Evolutionary conservation across 2,113 vertebrate genomes (phyloP).

Genomic region (Conger conger): DNA sequence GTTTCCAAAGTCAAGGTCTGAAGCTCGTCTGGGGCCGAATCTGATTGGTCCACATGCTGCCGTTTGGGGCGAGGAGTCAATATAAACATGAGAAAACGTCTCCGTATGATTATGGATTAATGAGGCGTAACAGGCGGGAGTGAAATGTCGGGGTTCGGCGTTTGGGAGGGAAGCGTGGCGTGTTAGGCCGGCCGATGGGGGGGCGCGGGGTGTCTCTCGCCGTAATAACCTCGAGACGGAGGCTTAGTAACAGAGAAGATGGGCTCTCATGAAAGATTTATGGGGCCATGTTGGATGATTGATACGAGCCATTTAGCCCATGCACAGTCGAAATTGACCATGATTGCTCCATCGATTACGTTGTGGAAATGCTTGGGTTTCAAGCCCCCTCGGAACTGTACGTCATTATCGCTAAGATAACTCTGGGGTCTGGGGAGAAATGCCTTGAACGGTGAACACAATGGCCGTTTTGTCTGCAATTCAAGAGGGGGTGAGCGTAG

Average conservation of each 20-base stretch:
- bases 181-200: constrained; percentile 12
- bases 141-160: constrained; percentile 37
- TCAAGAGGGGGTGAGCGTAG: background rate
- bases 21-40: background rate
- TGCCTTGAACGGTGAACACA: background rate
- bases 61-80: constrained; percentile 2
- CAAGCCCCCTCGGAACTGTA: background rate
- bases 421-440: background rate
- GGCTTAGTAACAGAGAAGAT: background rate
- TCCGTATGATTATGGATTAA: constrained; percentile 30
- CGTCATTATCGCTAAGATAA: background rate
- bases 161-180: constrained; percentile 1
- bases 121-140: constrained; percentile 20
- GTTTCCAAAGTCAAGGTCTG: background rate
- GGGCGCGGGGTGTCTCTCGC: background rate
- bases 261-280: constrained; percentile 17
- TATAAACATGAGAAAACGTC: constrained; percentile 9
- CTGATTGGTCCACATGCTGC: background rate
- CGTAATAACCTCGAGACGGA: constrained; percentile 14
- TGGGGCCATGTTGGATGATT: constrained; percentile 21
- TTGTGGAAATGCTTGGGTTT: background rate
- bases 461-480: background rate
- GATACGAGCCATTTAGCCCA: background rate
- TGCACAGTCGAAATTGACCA: constrained; percentile 8
- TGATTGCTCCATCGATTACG: constrained; percentile 18